Evolutionary conservation across 2,113 vertebrate species (phyloP).

Genomic region (Scomber colias): DNA sequence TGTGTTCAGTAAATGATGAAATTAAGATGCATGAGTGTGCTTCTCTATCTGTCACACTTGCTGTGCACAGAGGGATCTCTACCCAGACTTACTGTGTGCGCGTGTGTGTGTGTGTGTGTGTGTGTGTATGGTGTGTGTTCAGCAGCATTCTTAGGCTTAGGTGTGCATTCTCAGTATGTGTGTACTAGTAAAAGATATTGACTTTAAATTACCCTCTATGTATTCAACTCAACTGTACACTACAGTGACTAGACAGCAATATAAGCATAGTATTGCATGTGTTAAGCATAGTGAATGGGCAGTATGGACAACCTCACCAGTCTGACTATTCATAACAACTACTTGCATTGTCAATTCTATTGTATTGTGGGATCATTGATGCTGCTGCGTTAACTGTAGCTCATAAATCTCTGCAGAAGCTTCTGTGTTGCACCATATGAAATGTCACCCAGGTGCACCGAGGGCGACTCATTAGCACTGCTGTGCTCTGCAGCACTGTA

Average conservation of each 20-base stretch:
- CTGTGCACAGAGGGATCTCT: slow-evolving; percentile 66
- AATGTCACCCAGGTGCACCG: slow-evolving; percentile 59
- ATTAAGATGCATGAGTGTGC: slow-evolving; percentile 73
- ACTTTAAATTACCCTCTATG: neutral
- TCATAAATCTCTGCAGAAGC: slow-evolving; percentile 33
- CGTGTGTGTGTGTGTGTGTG: neutral
- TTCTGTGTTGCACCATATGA: neutral
- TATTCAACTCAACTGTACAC: neutral
- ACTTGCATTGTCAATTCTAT: neutral
- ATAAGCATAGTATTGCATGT: neutral
- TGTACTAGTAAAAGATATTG: neutral
- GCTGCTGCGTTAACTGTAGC: slow-evolving; percentile 1
- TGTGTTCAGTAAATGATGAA: slow-evolving; percentile 70
- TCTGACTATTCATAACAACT: neutral
- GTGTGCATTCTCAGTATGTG: neutral
- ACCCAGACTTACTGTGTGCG: slow-evolving; percentile 36
- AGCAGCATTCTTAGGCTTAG: neutral
- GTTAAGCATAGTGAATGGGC: neutral
- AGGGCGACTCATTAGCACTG: slow-evolving; percentile 52
- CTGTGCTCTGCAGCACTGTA: slow-evolving; percentile 33
- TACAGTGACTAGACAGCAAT: neutral
- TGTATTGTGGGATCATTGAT: neutral
- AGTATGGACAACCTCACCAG: neutral
- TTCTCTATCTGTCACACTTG: slow-evolving; percentile 64
- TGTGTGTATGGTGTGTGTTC: neutral